A percentile compares a stretch with the other conserved stretches of the same genome.
phyloP scores from a whole-genome alignment of 2,888 invertebrate species.

The Hirtodrosophila duncani region DNA sequence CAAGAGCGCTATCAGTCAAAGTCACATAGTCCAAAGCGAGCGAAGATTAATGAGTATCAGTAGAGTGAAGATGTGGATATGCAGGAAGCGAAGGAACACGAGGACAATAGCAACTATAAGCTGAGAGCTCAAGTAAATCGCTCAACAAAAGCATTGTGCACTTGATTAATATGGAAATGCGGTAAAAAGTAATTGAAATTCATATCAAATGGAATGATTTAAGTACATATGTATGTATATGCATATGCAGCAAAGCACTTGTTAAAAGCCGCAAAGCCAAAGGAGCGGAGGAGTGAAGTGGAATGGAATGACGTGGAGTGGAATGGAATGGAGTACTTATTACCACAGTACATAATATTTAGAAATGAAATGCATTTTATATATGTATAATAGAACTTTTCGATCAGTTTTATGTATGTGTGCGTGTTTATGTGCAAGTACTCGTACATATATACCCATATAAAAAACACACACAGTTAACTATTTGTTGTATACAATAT shows the following conservation, averaged over 20 bases:
- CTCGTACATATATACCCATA: slow-evolving; percentile 4
- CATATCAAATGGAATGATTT: slow-evolving; percentile 26
- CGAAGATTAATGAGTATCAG: slow-evolving; percentile 35
- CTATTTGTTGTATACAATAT: slow-evolving; percentile 42
- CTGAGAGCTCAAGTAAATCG: slow-evolving; percentile 26
- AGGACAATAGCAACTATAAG: slow-evolving; percentile 39
- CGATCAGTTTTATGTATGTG: slow-evolving; percentile 62
- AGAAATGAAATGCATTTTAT: slow-evolving; percentile 65
- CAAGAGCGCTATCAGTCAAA: slow-evolving; percentile 1
- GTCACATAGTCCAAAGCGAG: slow-evolving; percentile 14
- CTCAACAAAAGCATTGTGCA: slow-evolving; percentile 30
- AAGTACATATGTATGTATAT: too few species aligned
- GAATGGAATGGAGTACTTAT: slow-evolving; percentile 10
- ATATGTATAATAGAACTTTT: slow-evolving; percentile 50
- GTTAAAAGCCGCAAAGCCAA: slow-evolving; percentile 54
- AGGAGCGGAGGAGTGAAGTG: too few species aligned
- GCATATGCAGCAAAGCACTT: too few species aligned
- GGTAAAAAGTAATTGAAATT: slow-evolving; percentile 13
- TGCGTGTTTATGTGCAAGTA: slow-evolving; percentile 28
- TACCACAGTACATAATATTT: slow-evolving; percentile 36
- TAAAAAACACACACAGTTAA: slow-evolving; percentile 22
- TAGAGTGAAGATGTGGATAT: background rate
- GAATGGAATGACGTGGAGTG: background rate
- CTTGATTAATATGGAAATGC: background rate
- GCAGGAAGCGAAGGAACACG: background rate